Base-by-base conservation (phyloP, 2,888 invertebrate species). In the Lithophane socia region DNA sequence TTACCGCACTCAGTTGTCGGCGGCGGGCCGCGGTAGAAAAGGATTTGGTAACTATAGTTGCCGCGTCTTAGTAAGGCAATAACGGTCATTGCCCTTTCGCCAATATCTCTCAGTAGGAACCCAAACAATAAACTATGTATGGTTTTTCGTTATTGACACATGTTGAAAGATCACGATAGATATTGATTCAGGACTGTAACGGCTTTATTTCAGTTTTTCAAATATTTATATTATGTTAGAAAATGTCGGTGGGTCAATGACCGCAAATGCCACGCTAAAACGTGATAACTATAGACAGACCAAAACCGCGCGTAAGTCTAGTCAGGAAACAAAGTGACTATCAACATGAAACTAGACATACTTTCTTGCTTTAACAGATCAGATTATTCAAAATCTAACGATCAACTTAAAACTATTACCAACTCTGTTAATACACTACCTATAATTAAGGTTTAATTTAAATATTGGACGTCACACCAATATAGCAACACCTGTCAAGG, bases 1-100 rank as follows among this genome's bases (percentile, higher is more conserved):
- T 88, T 82, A 47, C 49, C 58, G 64, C 37, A 54, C 10, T 54
- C 52, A 12, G 70, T 56, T n/a, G 29, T 67, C 58, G 24, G 61
- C 73, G 37, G n/a, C 68, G 24, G 24, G 61, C 73, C 24, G n/a
- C 68, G 24, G 58, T 60, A 61, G 67, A 47, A 63, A 77, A 37
- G 49, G 61, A 29, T 79, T 79, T 52, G 65, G 24, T 66, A 52
- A 52, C 29, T 49, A 21, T 49, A 49, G 52, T 49, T 29, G 67
- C 13, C 29, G 9, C 49, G 13, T 21, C 24, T 66, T 49, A 49
- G 13, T 18, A 18, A 24, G n/a, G 44, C n/a, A n/a, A 16, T n/a
- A 42, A 37, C 16, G n/a, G 5, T 64, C 16, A 42, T 2, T 64
- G n/a, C n/a, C 42, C n/a, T 64, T 64, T n/a, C 13, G 13, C 13